A percentile compares a stretch with the other conserved stretches of the same genome.
Conservation (phyloP, 2,797 vertebrate species). For the Cyprinella venusta region DNA sequence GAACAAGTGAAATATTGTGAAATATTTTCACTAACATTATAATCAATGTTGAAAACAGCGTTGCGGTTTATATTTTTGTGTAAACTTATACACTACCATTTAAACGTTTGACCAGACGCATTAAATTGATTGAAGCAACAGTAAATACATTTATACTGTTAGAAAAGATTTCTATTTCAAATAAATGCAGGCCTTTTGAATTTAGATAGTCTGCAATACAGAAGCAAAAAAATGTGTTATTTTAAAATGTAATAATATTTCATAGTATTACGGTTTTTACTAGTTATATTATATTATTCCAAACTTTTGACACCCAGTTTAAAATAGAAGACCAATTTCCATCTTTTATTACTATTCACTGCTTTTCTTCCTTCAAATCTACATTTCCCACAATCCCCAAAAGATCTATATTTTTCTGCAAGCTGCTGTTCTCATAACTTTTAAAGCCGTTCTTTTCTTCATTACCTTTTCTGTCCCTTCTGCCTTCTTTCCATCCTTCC, state of each 20-base stretch:
- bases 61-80: background rate
- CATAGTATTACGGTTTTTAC: too few relatives aligned
- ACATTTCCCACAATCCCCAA: background rate
- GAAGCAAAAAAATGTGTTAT: too few relatives aligned
- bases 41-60: background rate
- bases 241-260: too few relatives aligned
- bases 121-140: background rate
- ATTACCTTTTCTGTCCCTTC: constrained; percentile 51
- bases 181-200: background rate
- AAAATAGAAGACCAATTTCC: background rate
- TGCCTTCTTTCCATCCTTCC: constrained; percentile 49
- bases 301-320: background rate
- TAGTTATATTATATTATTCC: background rate
- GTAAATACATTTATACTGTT: background rate
- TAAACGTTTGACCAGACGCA: background rate
- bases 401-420: background rate
- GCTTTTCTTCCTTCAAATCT: constrained; percentile 6
- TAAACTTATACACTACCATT: background rate
- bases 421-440: background rate
- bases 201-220: too few relatives aligned
- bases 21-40: background rate
- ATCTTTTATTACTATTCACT: background rate
- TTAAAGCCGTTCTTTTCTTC: background rate
- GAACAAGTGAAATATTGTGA: too few relatives aligned
- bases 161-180: background rate